phyloP scores from a whole-genome alignment of 2,797 vertebrate species.

The Hipposideros larvatus region DNA sequence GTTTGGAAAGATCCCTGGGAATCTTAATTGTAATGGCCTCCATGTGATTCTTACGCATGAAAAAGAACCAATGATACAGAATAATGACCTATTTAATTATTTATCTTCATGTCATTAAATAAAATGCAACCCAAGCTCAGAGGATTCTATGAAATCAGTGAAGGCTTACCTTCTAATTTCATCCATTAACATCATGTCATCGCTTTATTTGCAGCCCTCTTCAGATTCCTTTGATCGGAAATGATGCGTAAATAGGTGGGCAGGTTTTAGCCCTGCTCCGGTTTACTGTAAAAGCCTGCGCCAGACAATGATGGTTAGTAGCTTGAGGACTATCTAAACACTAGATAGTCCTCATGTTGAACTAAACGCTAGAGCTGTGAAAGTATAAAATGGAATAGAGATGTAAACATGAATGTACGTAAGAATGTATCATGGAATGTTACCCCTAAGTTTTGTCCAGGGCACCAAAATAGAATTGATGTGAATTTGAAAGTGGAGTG shows the following conservation, averaged over 20 bases:
- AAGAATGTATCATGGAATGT: background rate
- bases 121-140: background rate
- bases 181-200: background rate
- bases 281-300: background rate
- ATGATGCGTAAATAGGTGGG: background rate
- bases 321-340: background rate
- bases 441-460: slow-evolving; percentile 1
- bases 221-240: background rate
- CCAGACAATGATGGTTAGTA: background rate
- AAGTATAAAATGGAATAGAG: background rate
- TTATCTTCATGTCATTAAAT: background rate
- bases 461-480: background rate
- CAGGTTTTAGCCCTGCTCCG: background rate
- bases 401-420: background rate
- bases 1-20: background rate
- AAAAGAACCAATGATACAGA: background rate
- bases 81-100: slow-evolving; percentile 49
- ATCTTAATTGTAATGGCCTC: slow-evolving; percentile 38
- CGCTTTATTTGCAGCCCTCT: background rate
- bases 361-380: background rate
- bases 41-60: background rate
- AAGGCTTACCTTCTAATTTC: background rate
- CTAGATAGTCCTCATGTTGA: background rate
- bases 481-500: background rate
- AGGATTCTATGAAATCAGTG: background rate